Conservation (phyloP, 2,797 vertebrate genomes). For the Spheniscus humboldti region DNA sequence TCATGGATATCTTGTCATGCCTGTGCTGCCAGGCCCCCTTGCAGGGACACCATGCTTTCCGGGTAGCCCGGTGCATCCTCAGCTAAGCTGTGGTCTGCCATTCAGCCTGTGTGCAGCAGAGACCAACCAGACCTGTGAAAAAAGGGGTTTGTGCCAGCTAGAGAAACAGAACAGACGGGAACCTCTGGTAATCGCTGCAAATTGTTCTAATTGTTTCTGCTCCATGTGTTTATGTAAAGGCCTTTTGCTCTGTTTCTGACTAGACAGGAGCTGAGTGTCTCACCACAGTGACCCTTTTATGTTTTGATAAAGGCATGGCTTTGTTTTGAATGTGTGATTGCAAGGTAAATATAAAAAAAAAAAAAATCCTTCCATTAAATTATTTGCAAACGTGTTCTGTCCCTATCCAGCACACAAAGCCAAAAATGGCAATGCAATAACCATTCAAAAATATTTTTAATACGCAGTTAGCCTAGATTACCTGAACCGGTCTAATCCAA, state of each 20-base stretch:
- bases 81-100: neutral
- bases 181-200: conserved; percentile 23
- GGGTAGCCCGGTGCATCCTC: neutral
- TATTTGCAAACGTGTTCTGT: neutral
- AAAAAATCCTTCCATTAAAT: neutral
- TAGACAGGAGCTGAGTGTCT: neutral
- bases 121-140: neutral
- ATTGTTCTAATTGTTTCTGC: conserved; percentile 33
- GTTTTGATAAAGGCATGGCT: neutral
- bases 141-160: neutral
- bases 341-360: neutral
- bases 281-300: neutral
- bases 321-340: neutral
- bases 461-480: neutral
- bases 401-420: neutral
- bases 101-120: neutral
- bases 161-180: conserved; percentile 21
- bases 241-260: neutral
- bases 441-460: neutral
- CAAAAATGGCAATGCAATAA: neutral
- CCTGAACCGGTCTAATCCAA: neutral
- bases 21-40: neutral
- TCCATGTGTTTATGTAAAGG: conserved; percentile 11
- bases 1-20: neutral
- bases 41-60: neutral